Base-by-base conservation (phyloP, 2,113 vertebrate genomes). In the Cromileptes altivelis region DNA sequence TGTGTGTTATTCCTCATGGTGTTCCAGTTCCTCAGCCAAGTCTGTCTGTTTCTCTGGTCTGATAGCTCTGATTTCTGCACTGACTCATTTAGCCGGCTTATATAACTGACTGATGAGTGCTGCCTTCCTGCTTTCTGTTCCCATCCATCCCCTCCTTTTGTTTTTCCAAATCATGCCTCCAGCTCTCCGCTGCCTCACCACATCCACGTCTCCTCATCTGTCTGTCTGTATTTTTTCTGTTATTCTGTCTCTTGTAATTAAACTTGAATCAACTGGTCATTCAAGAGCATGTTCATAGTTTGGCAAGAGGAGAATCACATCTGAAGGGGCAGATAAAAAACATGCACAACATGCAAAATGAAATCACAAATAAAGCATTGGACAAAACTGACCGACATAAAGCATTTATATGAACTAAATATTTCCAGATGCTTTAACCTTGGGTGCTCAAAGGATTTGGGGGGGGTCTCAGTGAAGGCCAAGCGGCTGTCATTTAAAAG, bases 371-470 rank as follows among this genome's bases (percentile, higher is more conserved):
- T 65, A 72, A 56, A 49, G 56, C 52, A 77, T 84, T 64, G 68
- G 40, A 78, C 57, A 72, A 82, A 78, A 23, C 60, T 69, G 50
- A 70, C 17, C 23, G 30, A 84, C 77, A 76, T 62, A 76, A 78
- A 78, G 12, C 40, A 53, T 75, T 84, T 53, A 21, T 73, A 33
- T 71, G 62, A 67, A 21, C 58, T 84, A 89, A 92, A 65, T 84
- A n/a, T 70, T 89, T 87, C 82, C 88, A 89, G 80, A 89, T 90
- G 88, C 75, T 77, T 84, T 47, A 71, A 79, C 49, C 55, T 60
- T 69, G 63, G 84, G 82, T 82, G 67, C 68, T 70, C 63, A 65
- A 14, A 23, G 70, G 67, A 67, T 78, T 74, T 50, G 55, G 11
- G 42, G 33, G 53, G 60, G 84, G 67, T 42, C 56, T 77, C 23